Evolutionary conservation across 1,140 invertebrate genomes (phyloP).

Genomic region (Eubasilissa regina): DNA sequence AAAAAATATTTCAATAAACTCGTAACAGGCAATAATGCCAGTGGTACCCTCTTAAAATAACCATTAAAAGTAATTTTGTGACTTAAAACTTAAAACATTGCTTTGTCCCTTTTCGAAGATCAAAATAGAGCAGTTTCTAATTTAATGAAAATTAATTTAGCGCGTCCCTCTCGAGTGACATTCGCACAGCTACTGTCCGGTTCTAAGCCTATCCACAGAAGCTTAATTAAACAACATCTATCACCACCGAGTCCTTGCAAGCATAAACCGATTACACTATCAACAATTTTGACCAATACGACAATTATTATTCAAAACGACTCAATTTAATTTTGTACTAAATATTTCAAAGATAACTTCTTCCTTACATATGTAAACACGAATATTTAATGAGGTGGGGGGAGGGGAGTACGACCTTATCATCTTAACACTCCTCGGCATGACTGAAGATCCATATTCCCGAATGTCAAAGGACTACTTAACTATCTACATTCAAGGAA

Average conservation of each 20-base stretch:
- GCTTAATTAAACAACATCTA: constrained; percentile 40
- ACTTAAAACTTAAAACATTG: constrained; percentile 32
- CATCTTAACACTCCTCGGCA: too few species aligned
- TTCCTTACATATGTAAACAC: not conserved
- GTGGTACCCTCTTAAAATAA: constrained; percentile 11
- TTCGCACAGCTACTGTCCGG: not conserved
- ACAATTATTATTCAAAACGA: constrained; percentile 40
- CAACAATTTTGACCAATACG: constrained; percentile 33
- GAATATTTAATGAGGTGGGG: too few species aligned
- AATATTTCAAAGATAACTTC: constrained; percentile 12
- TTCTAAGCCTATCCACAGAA: constrained; percentile 11
- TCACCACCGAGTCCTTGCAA: constrained; percentile 13
- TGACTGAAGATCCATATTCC: too few species aligned
- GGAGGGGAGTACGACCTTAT: too few species aligned
- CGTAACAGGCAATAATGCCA: too few species aligned
- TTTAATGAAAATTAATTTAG: not conserved
- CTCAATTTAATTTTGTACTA: constrained; percentile 40
- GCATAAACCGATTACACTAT: constrained; percentile 25
- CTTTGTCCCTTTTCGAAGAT: constrained; percentile 23
- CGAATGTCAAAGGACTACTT: too few species aligned
- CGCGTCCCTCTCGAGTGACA: not conserved
- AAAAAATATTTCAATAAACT: too few species aligned
- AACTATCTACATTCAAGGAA: too few species aligned
- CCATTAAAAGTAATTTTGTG: constrained; percentile 19
- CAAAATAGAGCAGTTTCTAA: not conserved